A percentile compares a stretch with the other conserved stretches of the same genome.
Evolutionary conservation across 2,797 vertebrate species (phyloP).

Genomic region (Mus caroli): DNA sequence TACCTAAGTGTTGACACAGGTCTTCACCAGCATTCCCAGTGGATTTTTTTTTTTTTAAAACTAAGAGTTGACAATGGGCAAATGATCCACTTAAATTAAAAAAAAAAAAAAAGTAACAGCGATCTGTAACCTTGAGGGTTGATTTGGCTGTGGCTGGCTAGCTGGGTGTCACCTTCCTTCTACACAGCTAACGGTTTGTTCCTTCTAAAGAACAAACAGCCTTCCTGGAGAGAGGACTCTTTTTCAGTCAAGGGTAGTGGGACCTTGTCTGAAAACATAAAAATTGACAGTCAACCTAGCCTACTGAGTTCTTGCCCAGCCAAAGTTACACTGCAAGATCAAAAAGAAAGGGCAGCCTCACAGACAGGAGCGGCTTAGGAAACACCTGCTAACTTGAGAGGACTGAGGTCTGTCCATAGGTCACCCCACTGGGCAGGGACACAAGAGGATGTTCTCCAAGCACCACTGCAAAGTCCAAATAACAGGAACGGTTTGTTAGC

Average conservation of each 20-base stretch:
- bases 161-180: neutral
- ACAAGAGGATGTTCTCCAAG: conserved; percentile 3
- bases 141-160: neutral
- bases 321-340: neutral
- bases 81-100: conserved; percentile 14
- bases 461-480: neutral
- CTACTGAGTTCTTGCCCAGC: neutral
- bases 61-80: conserved; percentile 38
- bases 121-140: neutral
- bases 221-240: neutral
- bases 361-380: conserved; percentile 42
- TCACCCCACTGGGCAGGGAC: neutral
- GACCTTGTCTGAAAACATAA: neutral
- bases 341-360: neutral
- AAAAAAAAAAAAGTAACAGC: neutral
- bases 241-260: neutral
- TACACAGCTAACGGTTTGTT: neutral
- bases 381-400: conserved; percentile 36
- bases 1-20: neutral
- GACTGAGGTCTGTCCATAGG: neutral
- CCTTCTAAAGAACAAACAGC: neutral
- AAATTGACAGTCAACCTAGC: neutral
- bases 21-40: neutral
- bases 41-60: neutral
- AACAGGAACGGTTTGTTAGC: conserved; percentile 54